Conservation (phyloP, 2,888 invertebrate genomes). For the Choreutis nemorana region DNA sequence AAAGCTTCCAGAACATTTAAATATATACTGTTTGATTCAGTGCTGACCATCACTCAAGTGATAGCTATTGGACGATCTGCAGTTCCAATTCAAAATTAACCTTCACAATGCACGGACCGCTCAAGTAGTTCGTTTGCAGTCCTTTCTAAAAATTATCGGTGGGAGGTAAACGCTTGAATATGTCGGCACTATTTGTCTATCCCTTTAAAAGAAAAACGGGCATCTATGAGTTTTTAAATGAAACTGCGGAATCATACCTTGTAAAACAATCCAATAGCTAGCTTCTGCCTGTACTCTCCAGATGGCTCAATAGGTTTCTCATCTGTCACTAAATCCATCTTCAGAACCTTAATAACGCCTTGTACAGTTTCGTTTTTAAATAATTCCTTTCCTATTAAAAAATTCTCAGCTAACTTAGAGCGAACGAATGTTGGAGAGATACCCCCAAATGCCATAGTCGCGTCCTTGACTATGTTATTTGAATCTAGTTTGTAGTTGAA, state of each 20-base stretch:
- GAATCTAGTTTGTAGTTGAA: conserved; percentile 60
- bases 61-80: no score
- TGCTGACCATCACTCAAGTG: no score
- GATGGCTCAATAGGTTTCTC: conserved; percentile 63
- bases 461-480: conserved; percentile 38
- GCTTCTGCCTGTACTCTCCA: conserved; percentile 65
- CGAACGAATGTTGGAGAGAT: conserved; percentile 50
- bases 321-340: conserved; percentile 56
- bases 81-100: no score
- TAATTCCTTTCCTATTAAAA: conserved; percentile 42
- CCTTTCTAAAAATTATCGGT: no score
- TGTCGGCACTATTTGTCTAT: no score
- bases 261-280: conserved; percentile 70
- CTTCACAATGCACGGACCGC: no score
- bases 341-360: conserved; percentile 17
- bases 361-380: conserved; percentile 27
- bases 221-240: no score
- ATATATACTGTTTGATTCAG: no score
- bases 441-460: conserved; percentile 68
- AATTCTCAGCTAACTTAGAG: conserved; percentile 60
- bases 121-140: no score
- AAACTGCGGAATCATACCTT: conserved; percentile 66
- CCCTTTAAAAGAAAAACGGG: no score
- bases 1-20: no score
- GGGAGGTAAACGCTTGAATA: no score